Evolutionary conservation across 2,797 vertebrate species (phyloP).

Genomic region (Danionella dracula): DNA sequence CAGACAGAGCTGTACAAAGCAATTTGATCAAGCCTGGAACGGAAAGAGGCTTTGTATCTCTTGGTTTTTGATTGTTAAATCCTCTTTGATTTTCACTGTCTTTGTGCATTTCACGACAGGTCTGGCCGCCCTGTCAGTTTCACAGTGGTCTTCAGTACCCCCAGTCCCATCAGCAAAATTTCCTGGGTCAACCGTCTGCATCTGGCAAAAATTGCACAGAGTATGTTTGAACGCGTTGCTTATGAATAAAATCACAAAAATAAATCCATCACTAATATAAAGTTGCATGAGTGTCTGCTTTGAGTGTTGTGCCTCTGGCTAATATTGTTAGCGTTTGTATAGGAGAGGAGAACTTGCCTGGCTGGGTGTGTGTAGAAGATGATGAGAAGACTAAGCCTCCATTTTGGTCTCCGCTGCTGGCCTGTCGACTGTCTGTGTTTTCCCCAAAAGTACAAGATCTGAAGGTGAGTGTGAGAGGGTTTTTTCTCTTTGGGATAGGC

Average conservation of each 20-base stretch:
- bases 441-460: slow-evolving; percentile 68
- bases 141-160: slow-evolving; percentile 89
- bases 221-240: slow-evolving; percentile 65
- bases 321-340: background rate
- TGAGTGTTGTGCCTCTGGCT: slow-evolving; percentile 6
- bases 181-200: slow-evolving; percentile 88
- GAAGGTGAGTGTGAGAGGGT: slow-evolving; percentile 71
- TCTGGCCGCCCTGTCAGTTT: slow-evolving; percentile 86
- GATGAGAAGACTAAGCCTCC: slow-evolving; percentile 76
- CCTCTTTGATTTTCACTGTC: background rate
- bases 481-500: too few species aligned
- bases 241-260: background rate
- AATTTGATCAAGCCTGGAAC: background rate
- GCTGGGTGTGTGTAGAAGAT: slow-evolving; percentile 82
- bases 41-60: slow-evolving; percentile 8
- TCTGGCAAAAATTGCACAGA: slow-evolving; percentile 80
- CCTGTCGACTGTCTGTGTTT: slow-evolving; percentile 74
- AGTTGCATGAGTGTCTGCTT: background rate
- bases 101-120: slow-evolving; percentile 51
- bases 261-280: background rate
- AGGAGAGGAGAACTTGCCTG: slow-evolving; percentile 86
- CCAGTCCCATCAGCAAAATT: slow-evolving; percentile 86
- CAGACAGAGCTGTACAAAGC: background rate
- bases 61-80: slow-evolving; percentile 17
- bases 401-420: slow-evolving; percentile 78